Evolutionary conservation across 2,888 invertebrate genomes (phyloP).

Genomic region (Escarpia spicata): DNA sequence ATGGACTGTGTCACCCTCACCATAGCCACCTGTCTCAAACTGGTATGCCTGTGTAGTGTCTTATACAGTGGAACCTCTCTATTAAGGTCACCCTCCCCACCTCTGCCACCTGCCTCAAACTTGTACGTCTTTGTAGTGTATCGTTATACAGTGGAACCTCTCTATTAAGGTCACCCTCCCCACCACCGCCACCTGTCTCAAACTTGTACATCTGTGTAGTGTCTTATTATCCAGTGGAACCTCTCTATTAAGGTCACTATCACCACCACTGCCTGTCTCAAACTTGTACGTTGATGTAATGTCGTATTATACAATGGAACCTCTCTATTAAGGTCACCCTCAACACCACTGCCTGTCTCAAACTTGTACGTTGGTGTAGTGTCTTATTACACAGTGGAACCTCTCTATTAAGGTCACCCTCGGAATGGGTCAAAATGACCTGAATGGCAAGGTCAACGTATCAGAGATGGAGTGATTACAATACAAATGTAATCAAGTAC

Average conservation of each 20-base stretch:
- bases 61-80: not conserved
- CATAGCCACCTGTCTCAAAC: conserved; percentile 79
- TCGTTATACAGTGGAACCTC: too few species aligned
- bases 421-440: too few species aligned
- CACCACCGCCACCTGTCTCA: conserved; percentile 78
- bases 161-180: conserved; percentile 68
- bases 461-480: too few species aligned
- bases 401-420: too few species aligned
- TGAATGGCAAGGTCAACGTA: too few species aligned
- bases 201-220: conserved; percentile 71
- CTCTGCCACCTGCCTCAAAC: conserved; percentile 79
- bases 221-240: not conserved
- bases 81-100: conserved; percentile 70
- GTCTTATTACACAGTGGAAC: too few species aligned
- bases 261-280: conserved; percentile 76
- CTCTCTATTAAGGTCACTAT: conserved; percentile 68
- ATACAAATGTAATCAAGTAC: too few species aligned
- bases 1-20: conserved; percentile 76
- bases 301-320: not conserved
- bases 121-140: conserved; percentile 69
- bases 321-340: too few species aligned
- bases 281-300: conserved; percentile 71
- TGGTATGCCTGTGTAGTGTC: conserved; percentile 69
- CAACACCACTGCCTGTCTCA: too few species aligned
- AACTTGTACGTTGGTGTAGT: too few species aligned